Evolutionary conservation across 2,797 vertebrate genomes (phyloP), one percentile per base, ranked within the genome.

Genomic region (Acanthurus tractus): DNA sequence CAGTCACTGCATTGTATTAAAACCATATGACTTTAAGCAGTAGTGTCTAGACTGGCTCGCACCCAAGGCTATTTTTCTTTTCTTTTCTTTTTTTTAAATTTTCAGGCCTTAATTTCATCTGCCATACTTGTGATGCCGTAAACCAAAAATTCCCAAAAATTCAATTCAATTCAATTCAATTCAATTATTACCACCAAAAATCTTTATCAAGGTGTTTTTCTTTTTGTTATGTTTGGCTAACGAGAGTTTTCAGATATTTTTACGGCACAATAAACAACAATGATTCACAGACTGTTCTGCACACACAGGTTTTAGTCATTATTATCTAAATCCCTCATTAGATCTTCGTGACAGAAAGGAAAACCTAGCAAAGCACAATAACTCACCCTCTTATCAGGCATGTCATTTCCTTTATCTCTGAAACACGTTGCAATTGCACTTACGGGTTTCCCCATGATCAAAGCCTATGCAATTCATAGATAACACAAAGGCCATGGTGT

Each of bases 21-120:
- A 90, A 77, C 74, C 62, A 72, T 57, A 82, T 83, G 80, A 72
- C 75, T 84, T 68, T 86, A 38, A 82, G 78, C 70, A 58, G 57
- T 76, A 58, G 23, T 48, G 79, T 90, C 83, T 87, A 81, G 86
- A 86, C 81, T 81, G 44, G 67, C 50, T 58, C 36, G 20, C 46
- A 36, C 84, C 54, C 2, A 25, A 50, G 82, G 79, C 74, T 70
- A 63, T 85, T 65, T 76, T 25, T 40, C 38, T 50, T 78, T 57
- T 22, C 52, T 46, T 73, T 56, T 23, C 48, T 42, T 63, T 73
- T 56, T 55, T 20, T 64, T 78, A 56, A 74, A 77, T 83, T 85
- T 29, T 29, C 25, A 29, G 25, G 25, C 25, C 25, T 29, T 29
- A 29, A 29, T 29, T 29, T 79, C 38, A 74, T 72, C 52, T 70